Percentiles rank a stretch among this genome's conserved stretches.
Evolutionary conservation across 2,888 invertebrate genomes (phyloP).

Genomic region (Clostera curtula): DNA sequence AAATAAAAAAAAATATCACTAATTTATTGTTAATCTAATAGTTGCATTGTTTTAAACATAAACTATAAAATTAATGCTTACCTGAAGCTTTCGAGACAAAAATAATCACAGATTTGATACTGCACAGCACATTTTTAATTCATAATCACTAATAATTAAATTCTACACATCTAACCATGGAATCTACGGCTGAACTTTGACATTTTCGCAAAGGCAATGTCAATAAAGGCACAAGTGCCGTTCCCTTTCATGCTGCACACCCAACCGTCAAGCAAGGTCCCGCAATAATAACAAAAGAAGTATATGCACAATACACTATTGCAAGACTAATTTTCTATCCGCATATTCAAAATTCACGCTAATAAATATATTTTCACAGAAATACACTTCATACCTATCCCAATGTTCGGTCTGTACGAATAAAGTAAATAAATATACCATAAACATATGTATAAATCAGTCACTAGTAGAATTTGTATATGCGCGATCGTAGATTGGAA

Average conservation of each 20-base stretch:
- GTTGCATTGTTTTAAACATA: too few species aligned
- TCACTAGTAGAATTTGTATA: conserved; percentile 16
- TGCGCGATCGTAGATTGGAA: conserved; percentile 49
- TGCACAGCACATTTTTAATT: conserved; percentile 20
- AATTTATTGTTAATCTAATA: too few species aligned
- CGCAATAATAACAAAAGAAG: conserved; percentile 6
- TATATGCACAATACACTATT: too few species aligned
- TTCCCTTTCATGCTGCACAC: conserved; percentile 38
- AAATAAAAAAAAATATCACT: too few species aligned
- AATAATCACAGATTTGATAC: conserved; percentile 10
- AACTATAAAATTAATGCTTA: conserved; percentile 7
- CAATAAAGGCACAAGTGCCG: conserved; percentile 43
- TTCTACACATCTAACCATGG: conserved; percentile 23
- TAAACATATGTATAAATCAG: conserved; percentile 11
- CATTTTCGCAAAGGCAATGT: conserved; percentile 48
- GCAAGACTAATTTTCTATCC: too few species aligned
- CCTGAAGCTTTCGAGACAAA: conserved; percentile 11
- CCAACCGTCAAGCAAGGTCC: conserved; percentile 5
- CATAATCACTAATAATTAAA: conserved; percentile 25
- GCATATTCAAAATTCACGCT: too few species aligned
- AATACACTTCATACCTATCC: conserved; percentile 7
- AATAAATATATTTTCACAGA: conserved; percentile 9
- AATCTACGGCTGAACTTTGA: conserved; percentile 59
- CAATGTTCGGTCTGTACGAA: conserved; percentile 9
- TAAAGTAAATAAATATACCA: conserved; percentile 32